These are phyloP conservation scores for Oriolus oriolus DNA, from an alignment of 2,113 vertebrate genomes.

Conservation along the genomic window DNA sequence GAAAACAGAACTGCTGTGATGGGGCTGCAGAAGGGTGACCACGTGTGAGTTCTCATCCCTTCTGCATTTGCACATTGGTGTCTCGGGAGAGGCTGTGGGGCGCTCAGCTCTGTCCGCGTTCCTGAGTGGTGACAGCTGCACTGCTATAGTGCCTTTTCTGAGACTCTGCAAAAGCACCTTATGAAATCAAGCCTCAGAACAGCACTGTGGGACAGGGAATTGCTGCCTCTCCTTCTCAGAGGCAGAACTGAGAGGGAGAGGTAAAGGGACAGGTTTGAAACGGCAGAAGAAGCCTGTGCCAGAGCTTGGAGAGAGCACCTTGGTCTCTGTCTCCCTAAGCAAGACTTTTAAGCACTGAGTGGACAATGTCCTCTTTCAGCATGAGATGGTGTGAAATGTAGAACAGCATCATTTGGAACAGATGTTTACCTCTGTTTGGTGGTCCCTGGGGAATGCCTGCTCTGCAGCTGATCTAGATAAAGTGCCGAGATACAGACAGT, in stretches of 20 bases:
- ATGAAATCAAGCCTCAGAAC: constrained; percentile 21
- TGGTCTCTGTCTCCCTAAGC: neutral
- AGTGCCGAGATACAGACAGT: neutral
- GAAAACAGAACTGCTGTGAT: neutral
- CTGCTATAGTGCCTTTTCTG: constrained; percentile 51
- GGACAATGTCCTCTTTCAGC: neutral
- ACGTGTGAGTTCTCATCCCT: neutral
- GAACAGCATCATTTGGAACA: neutral
- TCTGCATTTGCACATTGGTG: neutral
- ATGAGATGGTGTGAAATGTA: neutral
- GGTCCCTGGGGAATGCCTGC: neutral
- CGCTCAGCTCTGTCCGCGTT: neutral
- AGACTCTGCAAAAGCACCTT: constrained; percentile 51
- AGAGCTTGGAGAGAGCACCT: neutral
- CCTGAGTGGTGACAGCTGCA: neutral
- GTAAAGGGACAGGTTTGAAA: neutral
- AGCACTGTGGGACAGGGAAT: neutral
- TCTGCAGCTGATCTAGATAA: neutral
- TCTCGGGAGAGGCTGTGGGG: neutral
- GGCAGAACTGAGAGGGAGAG: neutral
- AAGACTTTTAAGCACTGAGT: neutral
- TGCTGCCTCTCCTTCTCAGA: neutral
- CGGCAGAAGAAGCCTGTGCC: neutral
- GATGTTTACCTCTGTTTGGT: neutral
- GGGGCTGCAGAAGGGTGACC: neutral